Evolutionary conservation across 2,888 invertebrate species (phyloP).

Genomic region (Mechanitis messenoides): DNA sequence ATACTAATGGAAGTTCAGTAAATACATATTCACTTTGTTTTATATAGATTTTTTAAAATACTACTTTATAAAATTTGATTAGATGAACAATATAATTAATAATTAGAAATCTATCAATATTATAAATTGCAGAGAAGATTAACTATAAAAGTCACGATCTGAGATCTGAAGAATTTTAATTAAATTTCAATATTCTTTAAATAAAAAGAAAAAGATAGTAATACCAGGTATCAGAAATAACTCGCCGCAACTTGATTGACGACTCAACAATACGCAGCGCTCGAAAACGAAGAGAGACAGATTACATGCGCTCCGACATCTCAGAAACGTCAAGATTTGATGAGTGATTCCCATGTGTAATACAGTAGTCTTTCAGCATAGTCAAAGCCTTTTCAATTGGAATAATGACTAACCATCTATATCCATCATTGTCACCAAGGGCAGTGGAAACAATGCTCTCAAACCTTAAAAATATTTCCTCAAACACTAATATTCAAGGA

Average conservation of each 20-base stretch:
- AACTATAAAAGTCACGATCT: constrained; percentile 34
- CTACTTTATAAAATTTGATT: no score
- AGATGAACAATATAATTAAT: no score
- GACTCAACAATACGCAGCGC: constrained; percentile 51
- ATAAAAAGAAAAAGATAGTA: constrained; percentile 48
- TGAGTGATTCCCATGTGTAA: constrained; percentile 76
- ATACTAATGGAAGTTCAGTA: no score
- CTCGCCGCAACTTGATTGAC: constrained; percentile 58
- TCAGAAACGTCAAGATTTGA: constrained; percentile 70
- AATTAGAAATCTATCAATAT: not conserved
- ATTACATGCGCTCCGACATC: constrained; percentile 50
- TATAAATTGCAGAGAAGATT: constrained; percentile 18
- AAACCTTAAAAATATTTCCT: constrained; percentile 38
- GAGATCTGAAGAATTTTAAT: constrained; percentile 54
- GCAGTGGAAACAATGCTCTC: constrained; percentile 52
- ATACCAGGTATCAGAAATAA: constrained; percentile 44
- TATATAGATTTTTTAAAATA: no score
- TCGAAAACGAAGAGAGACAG: constrained; percentile 54
- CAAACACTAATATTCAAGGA: constrained; percentile 27
- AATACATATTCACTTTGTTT: no score
- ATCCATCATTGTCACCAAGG: constrained; percentile 59
- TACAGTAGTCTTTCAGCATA: constrained; percentile 62
- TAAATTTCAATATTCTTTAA: constrained; percentile 54
- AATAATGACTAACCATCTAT: constrained; percentile 39
- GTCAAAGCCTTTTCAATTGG: constrained; percentile 41